phyloP scores from a whole-genome alignment of 92 coral and sea anemone genomes.

The Virgularia gustaviana region DNA sequence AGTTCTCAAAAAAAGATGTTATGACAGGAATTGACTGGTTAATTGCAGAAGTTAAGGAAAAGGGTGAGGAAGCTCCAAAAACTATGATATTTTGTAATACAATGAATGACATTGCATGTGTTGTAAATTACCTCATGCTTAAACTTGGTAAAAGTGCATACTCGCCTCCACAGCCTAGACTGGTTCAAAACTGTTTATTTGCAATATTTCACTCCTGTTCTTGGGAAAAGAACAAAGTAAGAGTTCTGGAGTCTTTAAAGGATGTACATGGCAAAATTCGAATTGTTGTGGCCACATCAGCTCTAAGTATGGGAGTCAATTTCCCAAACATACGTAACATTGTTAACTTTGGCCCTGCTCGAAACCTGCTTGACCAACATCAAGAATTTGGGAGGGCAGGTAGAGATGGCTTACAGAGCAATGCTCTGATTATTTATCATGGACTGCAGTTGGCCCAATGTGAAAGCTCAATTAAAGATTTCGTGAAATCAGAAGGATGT shows the following conservation, averaged over 20 bases:
- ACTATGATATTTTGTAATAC: constrained; percentile 50
- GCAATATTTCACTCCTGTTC: constrained; percentile 46
- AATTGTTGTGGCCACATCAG: constrained; percentile 39
- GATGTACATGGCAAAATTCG: constrained; percentile 34
- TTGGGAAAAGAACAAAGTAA: constrained; percentile 11
- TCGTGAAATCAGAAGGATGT: constrained; percentile 32
- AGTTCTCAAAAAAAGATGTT: constrained; percentile 1
- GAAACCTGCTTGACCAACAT: constrained; percentile 40
- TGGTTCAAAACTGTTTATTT: constrained; percentile 16
- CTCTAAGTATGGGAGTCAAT: constrained; percentile 56
- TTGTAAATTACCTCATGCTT: constrained; percentile 44
- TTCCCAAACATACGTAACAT: constrained; percentile 34
- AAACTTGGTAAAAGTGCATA: constrained; percentile 50
- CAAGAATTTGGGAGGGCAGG: constrained; percentile 54
- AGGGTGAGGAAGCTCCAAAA: constrained; percentile 17
- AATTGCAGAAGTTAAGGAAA: background rate
- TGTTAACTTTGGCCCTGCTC: constrained; percentile 44
- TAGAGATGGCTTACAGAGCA: constrained; percentile 21
- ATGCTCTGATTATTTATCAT: constrained; percentile 25
- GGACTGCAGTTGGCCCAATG: constrained; percentile 42
- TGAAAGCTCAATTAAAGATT: constrained; percentile 27
- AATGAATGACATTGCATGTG: constrained; percentile 53
- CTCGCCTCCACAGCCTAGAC: background rate
- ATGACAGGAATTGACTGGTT: background rate
- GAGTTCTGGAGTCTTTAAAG: constrained; percentile 20